A percentile compares a stretch with the other conserved stretches of the same genome.
Evolutionary conservation across 2,113 vertebrate species (phyloP).

Genomic region (Ochotona curzoniae): DNA sequence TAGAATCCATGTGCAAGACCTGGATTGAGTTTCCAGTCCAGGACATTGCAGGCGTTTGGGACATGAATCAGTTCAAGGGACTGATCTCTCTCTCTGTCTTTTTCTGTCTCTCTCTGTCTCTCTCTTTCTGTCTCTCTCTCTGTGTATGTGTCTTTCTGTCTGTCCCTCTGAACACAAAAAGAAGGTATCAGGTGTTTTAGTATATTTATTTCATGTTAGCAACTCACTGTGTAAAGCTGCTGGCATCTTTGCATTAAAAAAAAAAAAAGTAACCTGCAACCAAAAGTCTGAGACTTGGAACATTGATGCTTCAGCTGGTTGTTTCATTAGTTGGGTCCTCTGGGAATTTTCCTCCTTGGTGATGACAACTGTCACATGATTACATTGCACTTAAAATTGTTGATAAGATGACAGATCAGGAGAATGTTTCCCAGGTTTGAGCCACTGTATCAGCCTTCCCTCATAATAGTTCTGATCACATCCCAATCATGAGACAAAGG

Average conservation of each 20-base stretch:
- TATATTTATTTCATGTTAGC: not conserved
- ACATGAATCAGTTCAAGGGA: too few species aligned
- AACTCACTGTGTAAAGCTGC: not conserved
- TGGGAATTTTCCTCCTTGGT: not conserved
- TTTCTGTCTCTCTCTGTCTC: too few species aligned
- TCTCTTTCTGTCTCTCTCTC: too few species aligned
- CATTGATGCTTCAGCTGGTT: slow-evolving; percentile 1
- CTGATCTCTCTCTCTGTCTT: too few species aligned
- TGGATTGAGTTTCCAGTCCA: too few species aligned
- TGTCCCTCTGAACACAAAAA: too few species aligned
- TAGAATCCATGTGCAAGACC: too few species aligned
- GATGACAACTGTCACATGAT: not conserved
- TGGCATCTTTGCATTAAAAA: not conserved
- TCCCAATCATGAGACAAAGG: not conserved
- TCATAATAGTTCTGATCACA: not conserved
- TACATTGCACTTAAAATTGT: slow-evolving; percentile 28
- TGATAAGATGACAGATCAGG: slow-evolving; percentile 57
- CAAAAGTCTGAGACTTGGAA: not conserved
- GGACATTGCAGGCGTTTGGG: too few species aligned
- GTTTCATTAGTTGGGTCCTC: not conserved
- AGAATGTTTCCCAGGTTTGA: not conserved
- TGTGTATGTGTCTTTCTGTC: too few species aligned
- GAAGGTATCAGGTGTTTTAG: not conserved
- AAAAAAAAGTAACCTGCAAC: not conserved
- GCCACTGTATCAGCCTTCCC: not conserved